A percentile compares a stretch with the other conserved stretches of the same genome.
These are phyloP conservation scores for Trichomalopsis sarcophagae DNA, from an alignment of 1,140 invertebrate genomes.

Conservation along the genomic window DNA sequence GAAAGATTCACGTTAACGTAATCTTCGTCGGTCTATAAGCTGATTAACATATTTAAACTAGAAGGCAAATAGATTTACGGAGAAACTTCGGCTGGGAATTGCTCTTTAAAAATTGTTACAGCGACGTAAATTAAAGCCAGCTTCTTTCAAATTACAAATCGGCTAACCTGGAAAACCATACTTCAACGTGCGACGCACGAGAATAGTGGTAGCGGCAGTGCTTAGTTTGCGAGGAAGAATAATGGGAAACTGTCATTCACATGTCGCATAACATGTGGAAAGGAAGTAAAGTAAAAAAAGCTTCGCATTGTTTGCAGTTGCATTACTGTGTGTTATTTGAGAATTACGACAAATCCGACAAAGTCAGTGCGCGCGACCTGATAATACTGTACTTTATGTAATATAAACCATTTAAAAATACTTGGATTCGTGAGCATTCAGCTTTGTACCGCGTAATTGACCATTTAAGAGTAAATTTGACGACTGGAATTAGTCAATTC, in stretches of 20 bases:
- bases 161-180: conserved; percentile 41
- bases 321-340: conserved; percentile 23
- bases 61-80: conserved; percentile 27
- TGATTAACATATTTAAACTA: conserved; percentile 33
- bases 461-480: neutral
- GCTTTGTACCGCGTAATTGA: neutral
- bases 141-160: conserved; percentile 33
- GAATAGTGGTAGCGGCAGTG: neutral
- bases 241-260: conserved; percentile 47
- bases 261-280: conserved; percentile 25
- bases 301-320: conserved; percentile 20
- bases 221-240: conserved; percentile 32
- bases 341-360: neutral
- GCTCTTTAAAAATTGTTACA: conserved; percentile 26
- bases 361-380: neutral
- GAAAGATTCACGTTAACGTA: conserved; percentile 22
- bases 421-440: neutral
- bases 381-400: conserved; percentile 2
- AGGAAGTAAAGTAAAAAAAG: conserved; percentile 18
- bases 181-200: neutral
- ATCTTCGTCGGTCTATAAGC: neutral
- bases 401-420: neutral
- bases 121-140: conserved; percentile 12
- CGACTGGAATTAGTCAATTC: conserved; percentile 35
- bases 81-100: neutral